Percentiles rank a stretch among this genome's conserved stretches.
Evolutionary conservation across 1,140 invertebrate genomes (phyloP).

Genomic region (Chironomus tepperi): DNA sequence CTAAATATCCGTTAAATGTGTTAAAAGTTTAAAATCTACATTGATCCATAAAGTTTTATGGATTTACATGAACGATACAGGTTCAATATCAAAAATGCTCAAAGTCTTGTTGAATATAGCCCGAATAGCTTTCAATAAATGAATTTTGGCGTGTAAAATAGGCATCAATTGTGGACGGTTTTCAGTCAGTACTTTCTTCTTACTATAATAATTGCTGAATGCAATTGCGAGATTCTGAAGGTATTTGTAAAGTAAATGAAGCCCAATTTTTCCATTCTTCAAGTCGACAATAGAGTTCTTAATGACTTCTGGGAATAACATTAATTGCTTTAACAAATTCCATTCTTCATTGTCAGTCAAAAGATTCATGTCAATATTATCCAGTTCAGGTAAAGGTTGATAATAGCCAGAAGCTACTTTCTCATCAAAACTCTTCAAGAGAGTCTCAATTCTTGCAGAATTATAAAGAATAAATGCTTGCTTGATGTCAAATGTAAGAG

Average conservation of each 20-base stretch:
- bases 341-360: conserved; percentile 62
- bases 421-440: conserved; percentile 50
- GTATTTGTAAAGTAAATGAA: conserved; percentile 55
- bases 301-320: conserved; percentile 50
- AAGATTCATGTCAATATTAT: conserved; percentile 48
- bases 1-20: neutral
- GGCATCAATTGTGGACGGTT: conserved; percentile 52
- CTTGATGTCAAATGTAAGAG: neutral
- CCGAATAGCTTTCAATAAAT: conserved; percentile 53
- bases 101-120: conserved; percentile 52
- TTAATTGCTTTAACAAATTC: conserved; percentile 55
- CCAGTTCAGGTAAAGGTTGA: conserved; percentile 44
- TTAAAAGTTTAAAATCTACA: neutral
- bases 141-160: conserved; percentile 53
- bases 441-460: conserved; percentile 51
- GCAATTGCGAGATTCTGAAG: conserved; percentile 49
- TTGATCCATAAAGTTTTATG: neutral
- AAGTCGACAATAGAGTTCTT: conserved; percentile 43
- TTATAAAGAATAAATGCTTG: conserved; percentile 61
- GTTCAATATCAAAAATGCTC: conserved; percentile 51
- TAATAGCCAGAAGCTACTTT: conserved; percentile 45
- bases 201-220: conserved; percentile 63
- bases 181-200: conserved; percentile 53
- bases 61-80: conserved; percentile 53
- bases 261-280: conserved; percentile 41